These are phyloP conservation scores for Galleria mellonella DNA, from an alignment of 1,140 invertebrate genomes.

Conservation along the genomic window DNA sequence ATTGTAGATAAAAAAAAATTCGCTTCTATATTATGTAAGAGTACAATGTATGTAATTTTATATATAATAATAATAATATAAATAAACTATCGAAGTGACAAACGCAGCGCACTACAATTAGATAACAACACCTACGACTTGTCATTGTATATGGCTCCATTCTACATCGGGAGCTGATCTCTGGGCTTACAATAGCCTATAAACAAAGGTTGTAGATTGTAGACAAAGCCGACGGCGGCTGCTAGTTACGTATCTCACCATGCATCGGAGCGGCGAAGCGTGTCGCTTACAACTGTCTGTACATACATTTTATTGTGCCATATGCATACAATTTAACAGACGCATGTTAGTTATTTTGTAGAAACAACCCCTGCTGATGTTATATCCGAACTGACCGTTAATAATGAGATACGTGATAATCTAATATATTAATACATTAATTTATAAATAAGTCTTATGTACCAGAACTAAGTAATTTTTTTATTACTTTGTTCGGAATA, in stretches of 20 bases:
- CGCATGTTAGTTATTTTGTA: not conserved
- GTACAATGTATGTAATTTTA: too few relatives aligned
- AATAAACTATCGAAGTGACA: constrained; percentile 10
- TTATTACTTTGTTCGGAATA: too few relatives aligned
- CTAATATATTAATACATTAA: too few relatives aligned
- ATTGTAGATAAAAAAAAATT: too few relatives aligned
- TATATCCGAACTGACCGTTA: too few relatives aligned
- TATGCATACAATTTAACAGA: constrained; percentile 29
- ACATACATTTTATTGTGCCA: constrained; percentile 51
- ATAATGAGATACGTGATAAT: too few relatives aligned
- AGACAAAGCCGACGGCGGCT: constrained; percentile 45
- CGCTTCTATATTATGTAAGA: too few relatives aligned
- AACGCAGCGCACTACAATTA: constrained; percentile 4
- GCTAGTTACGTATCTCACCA: constrained; percentile 44
- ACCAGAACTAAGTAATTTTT: too few relatives aligned
- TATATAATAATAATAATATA: too few relatives aligned
- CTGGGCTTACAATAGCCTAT: constrained; percentile 52
- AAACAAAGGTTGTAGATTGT: constrained; percentile 52
- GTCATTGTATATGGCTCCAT: constrained; percentile 46
- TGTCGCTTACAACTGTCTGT: constrained; percentile 51
- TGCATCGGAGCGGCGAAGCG: constrained; percentile 38
- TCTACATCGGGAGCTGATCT: constrained; percentile 34
- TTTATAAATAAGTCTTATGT: too few relatives aligned
- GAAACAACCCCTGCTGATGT: not conserved
- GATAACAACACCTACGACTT: constrained; percentile 12